Evolutionary conservation across 2,888 invertebrate species (phyloP).

Genomic region (Tridacna crocea): DNA sequence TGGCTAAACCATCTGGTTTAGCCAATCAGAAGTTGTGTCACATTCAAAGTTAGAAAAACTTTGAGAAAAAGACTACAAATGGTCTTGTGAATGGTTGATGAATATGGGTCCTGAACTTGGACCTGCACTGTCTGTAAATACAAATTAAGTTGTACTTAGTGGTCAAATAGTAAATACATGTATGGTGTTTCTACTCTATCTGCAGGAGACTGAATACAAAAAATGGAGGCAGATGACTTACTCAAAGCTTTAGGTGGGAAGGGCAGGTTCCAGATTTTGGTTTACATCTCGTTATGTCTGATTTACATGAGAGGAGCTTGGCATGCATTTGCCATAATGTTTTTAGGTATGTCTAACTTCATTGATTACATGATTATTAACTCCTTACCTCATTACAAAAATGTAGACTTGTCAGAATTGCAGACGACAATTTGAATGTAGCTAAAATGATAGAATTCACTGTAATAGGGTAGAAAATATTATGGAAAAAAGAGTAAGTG

Average conservation of each 20-base stretch:
- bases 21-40: no score
- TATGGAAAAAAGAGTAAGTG: background rate
- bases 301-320: slow-evolving; percentile 76
- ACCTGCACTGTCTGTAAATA: no score
- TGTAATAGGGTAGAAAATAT: slow-evolving; percentile 3
- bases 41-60: no score
- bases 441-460: no score
- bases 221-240: slow-evolving; percentile 34
- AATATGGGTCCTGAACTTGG: no score
- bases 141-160: no score
- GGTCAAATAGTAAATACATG: no score
- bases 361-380: background rate
- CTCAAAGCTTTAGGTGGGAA: slow-evolving; percentile 20
- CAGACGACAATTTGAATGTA: no score
- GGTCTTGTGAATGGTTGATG: no score
- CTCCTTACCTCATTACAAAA: background rate
- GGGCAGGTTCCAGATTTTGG: slow-evolving; percentile 21
- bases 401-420: no score
- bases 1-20: no score
- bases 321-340: slow-evolving; percentile 74
- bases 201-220: background rate
- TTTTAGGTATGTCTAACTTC: slow-evolving; percentile 59
- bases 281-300: slow-evolving; percentile 57
- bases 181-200: background rate
- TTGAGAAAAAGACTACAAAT: no score